Base-by-base conservation (phyloP, 2,113 vertebrate species). In the Cynoglossus semilaevis region DNA sequence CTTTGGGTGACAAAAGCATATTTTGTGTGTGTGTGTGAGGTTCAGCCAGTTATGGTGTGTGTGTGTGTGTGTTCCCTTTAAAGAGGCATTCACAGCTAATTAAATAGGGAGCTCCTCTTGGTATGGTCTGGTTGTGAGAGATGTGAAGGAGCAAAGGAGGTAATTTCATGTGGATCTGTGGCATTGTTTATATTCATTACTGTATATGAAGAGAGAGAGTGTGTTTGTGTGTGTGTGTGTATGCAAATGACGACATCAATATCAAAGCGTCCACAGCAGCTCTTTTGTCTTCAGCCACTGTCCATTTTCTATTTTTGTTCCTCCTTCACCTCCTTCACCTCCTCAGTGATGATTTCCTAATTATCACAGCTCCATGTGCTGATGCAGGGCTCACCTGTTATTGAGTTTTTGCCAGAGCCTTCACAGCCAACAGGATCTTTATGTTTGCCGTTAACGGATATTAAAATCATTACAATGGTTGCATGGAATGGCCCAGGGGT, bases 21-120 rank as follows among this genome's bases (percentile, higher is more conserved):
- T 64, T 61, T 42, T 49, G 56, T 59, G 57, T 40, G 47, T 43
- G 46, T 16, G 54, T 14, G 63, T 22, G 60, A 4, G 22, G n/a
- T n/a, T n/a, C n/a, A n/a, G n/a, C n/a, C n/a, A n/a, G n/a, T n/a
- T 29, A 6, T 29, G 22, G 22, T 50, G 51, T 36, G 50, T 12
- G 49, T 60, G 42, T 57, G 42, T 51, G 37, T 58, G 22, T 47
- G 58, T 57, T 73, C 74, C 62, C 76, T 66, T 67, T 58, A 73
- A 77, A 76, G 59, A 69, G 41, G 49, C 36, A 65, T 78, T 70
- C 70, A 70, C 52, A 77, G 69, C 79, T 86, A 87, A 90, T 88
- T 88, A 88, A 85, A 81, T 60, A 48, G 60, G 38, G 59, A 46
- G 62, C 70, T 63, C 75, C 62, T 67, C 70, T 68, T 1, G 8